Evolutionary conservation across 2,888 invertebrate genomes (phyloP).

Genomic region (Agonopterix heracliana): DNA sequence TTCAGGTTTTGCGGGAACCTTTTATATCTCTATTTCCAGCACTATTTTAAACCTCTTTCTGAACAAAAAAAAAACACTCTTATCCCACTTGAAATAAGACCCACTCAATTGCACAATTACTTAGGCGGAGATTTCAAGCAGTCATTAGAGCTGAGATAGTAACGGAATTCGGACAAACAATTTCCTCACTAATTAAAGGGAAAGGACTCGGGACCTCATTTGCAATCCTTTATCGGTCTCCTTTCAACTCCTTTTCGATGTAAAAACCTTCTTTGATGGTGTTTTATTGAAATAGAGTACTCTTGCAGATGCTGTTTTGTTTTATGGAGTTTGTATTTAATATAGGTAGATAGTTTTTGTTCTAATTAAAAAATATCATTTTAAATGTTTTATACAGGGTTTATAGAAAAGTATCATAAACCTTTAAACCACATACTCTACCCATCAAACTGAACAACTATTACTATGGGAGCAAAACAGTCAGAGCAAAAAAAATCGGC

Average conservation of each 20-base stretch:
- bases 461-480: no score
- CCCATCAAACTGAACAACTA: no score
- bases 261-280: slow-evolving; percentile 37
- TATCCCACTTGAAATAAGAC: slow-evolving; percentile 15
- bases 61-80: no score
- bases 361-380: neutral
- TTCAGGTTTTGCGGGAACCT: no score
- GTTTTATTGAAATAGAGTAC: slow-evolving; percentile 14
- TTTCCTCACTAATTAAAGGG: slow-evolving; percentile 65
- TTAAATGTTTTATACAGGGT: no score
- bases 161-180: slow-evolving; percentile 59
- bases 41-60: no score
- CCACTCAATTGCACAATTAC: slow-evolving; percentile 34
- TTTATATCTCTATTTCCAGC: no score
- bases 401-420: no score
- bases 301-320: neutral
- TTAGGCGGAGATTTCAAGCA: slow-evolving; percentile 38
- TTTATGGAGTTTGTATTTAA: neutral
- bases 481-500: no score
- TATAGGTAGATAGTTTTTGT: neutral
- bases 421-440: no score
- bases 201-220: slow-evolving; percentile 45
- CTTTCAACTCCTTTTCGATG: slow-evolving; percentile 44
- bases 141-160: slow-evolving; percentile 47
- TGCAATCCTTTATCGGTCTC: slow-evolving; percentile 59